Base-by-base conservation (phyloP, 2,888 invertebrate species). In the Dichetophora obliterata region DNA sequence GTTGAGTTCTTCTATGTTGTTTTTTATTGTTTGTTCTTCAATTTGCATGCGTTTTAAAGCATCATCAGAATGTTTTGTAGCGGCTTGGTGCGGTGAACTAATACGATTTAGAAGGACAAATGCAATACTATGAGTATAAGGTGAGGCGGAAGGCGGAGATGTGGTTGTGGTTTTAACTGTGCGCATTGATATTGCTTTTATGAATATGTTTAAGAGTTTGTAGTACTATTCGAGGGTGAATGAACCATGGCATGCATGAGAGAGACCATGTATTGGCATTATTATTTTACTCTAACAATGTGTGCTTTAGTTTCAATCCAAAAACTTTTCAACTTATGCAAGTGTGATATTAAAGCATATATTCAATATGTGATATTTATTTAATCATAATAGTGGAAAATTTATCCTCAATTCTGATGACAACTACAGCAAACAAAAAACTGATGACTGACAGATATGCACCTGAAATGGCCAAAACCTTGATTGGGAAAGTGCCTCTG, bases 21-120 rank as follows among this genome's bases (percentile, higher is more conserved):
- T 43, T 43, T 43, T 37, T 14, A n/a, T n/a, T n/a, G n/a, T n/a
- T n/a, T n/a, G n/a, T n/a, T 37, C 57, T 71, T 37, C 71, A 71
- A 59, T 71, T 71, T 71, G 71, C 71, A 71, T 71, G 71, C 57
- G 59, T 59, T 59, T 59, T 59, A 59, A 57, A 70, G n/a, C 70
- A 57, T 61, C 54, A 37, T 37, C 19, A 31, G 19, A 9, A 54
- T 54, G 43, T 43, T 43, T 43, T 43, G 43, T 43, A 14, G 11
- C 14, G 43, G 43, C 43, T 43, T 43, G 43, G 11, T 43, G 43
- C 14, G 43, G 11, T 43, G 43, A 14, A 6, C 43, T 43, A 43
- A 14, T 43, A 43, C 43, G 14, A 43, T 43, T 31, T 31, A 63
- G n/a, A 63, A 31, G 27, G 14, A 63, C 63, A 31, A 34, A n/a